Evolutionary conservation across 1,140 invertebrate species (phyloP).

Genomic region (Liolophura sinensis): DNA sequence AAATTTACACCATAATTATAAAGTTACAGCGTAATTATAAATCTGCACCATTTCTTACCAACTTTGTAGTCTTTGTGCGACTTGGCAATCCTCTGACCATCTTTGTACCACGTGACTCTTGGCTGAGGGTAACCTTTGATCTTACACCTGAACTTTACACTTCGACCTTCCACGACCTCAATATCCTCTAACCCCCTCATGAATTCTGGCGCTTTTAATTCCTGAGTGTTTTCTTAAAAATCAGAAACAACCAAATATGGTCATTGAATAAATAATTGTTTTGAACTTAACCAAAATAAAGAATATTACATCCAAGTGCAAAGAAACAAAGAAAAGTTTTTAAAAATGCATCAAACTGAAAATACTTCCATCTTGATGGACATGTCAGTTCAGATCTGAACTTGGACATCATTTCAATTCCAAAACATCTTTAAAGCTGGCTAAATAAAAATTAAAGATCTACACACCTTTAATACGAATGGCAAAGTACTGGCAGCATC

Average conservation of each 20-base stretch:
- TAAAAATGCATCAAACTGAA: no score
- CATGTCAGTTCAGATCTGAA: no score
- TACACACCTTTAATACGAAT: conserved; percentile 48
- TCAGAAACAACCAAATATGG: no score
- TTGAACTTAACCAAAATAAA: no score
- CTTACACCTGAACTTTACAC: conserved; percentile 53
- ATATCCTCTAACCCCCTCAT: conserved; percentile 47
- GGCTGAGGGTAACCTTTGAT: conserved; percentile 56
- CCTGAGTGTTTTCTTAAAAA: conserved; percentile 47
- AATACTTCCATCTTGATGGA: no score
- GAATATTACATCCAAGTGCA: no score
- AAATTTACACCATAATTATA: no score
- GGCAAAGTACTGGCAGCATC: conserved; percentile 43
- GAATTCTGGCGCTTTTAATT: conserved; percentile 51
- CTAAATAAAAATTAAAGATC: neutral
- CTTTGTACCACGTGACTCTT: conserved; percentile 54
- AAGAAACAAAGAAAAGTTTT: no score
- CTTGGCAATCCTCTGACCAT: conserved; percentile 38
- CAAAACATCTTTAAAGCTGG: no score
- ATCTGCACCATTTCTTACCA: conserved; percentile 28
- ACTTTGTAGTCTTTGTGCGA: conserved; percentile 36
- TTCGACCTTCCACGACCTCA: conserved; percentile 50
- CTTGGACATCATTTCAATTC: no score
- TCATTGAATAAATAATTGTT: no score
- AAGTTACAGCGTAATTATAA: no score